A percentile compares a stretch with the other conserved stretches of the same genome.
Conservation (phyloP, 2,113 vertebrate genomes). For the Amazona vittata region DNA sequence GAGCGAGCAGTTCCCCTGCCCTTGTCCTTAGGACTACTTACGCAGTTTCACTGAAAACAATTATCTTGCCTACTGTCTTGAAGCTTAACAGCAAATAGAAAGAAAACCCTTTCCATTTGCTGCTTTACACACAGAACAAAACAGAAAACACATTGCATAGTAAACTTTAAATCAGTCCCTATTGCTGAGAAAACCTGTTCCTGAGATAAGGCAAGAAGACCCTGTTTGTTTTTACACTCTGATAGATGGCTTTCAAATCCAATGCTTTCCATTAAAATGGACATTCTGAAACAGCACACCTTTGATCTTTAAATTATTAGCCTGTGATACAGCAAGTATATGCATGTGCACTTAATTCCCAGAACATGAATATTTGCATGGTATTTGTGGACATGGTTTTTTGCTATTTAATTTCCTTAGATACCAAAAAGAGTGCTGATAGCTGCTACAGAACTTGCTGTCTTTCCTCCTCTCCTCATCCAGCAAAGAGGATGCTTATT, state of each 20-base stretch:
- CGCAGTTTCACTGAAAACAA: not conserved
- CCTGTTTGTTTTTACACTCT: not conserved
- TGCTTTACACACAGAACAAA: not conserved
- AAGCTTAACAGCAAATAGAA: not conserved
- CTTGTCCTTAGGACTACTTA: not conserved
- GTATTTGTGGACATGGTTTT: rapidly evolving
- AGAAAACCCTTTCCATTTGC: not conserved
- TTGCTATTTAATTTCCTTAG: not conserved
- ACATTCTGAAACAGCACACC: not conserved
- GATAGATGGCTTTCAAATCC: not conserved
- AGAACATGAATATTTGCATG: not conserved
- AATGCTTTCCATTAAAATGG: not conserved
- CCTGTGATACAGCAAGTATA: not conserved
- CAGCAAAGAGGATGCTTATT: not conserved
- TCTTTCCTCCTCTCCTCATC: not conserved
- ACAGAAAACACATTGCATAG: not conserved
- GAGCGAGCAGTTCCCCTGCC: not conserved
- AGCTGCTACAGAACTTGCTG: not conserved
- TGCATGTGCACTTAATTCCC: not conserved
- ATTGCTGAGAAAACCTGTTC: not conserved
- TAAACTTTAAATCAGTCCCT: not conserved
- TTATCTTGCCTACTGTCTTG: not conserved
- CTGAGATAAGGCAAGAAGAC: not conserved
- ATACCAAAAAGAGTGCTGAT: not conserved
- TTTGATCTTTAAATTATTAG: not conserved